Percentiles rank a stretch among this genome's conserved stretches.
These are phyloP conservation scores for Dipus sagitta DNA, from an alignment of 2,797 vertebrate genomes.

Conservation along the genomic window DNA sequence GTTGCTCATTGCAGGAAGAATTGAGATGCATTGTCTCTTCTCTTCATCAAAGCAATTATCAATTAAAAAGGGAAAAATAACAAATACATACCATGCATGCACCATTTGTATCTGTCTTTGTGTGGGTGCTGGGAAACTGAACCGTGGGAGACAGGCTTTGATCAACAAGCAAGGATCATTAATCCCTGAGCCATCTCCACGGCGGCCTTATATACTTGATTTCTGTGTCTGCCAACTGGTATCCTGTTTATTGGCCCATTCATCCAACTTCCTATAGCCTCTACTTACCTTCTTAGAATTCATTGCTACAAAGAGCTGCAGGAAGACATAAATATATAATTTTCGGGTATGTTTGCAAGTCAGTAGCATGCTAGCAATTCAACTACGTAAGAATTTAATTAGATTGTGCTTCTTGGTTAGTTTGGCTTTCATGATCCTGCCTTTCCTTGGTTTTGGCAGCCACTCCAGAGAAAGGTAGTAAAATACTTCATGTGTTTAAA, in stretches of 20 bases:
- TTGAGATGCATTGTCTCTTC: neutral
- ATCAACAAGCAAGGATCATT: no score
- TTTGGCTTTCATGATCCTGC: neutral
- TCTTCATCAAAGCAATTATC: conserved; percentile 44
- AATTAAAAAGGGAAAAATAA: conserved; percentile 60
- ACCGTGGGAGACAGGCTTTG: no score
- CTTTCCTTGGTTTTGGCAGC: neutral
- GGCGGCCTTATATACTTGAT: neutral
- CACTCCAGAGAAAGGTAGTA: conserved; percentile 29
- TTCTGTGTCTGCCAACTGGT: neutral
- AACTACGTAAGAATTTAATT: conserved; percentile 18
- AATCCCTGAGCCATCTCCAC: no score
- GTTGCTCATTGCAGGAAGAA: conserved; percentile 60
- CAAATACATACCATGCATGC: neutral
- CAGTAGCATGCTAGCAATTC: neutral
- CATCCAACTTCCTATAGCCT: no score
- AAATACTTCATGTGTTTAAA: conserved; percentile 23
- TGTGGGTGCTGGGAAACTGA: no score
- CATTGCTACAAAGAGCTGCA: neutral
- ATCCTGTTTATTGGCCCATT: neutral
- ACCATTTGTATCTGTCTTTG: no score
- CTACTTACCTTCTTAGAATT: neutral
- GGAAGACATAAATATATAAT: neutral
- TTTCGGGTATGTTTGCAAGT: neutral
- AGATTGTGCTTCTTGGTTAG: neutral